Conservation (phyloP, 1,140 invertebrate genomes). For the Babylonia areolata region DNA sequence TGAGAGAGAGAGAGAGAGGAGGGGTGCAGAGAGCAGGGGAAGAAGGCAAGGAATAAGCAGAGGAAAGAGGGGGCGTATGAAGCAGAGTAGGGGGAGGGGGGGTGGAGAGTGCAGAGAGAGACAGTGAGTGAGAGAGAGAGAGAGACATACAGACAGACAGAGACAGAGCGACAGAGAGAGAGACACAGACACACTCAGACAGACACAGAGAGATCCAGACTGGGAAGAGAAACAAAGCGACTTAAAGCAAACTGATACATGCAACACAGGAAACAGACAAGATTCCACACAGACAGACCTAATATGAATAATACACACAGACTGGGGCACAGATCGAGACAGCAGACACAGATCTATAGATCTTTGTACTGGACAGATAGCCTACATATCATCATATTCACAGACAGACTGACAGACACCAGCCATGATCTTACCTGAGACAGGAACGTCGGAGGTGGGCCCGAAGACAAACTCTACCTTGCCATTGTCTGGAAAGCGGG, state of each 20-base stretch:
- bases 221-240: too few relatives aligned
- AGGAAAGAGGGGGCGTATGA: too few relatives aligned
- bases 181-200: background rate
- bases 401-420: background rate
- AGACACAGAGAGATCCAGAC: too few relatives aligned
- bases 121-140: background rate
- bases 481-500: constrained; percentile 80
- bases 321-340: too few relatives aligned
- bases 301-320: too few relatives aligned
- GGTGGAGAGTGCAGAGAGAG: background rate
- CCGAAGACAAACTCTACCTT: constrained; percentile 90
- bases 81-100: background rate
- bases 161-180: background rate
- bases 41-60: background rate
- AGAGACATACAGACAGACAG: background rate
- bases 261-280: too few relatives aligned
- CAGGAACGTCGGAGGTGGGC: constrained; percentile 73
- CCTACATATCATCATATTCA: too few relatives aligned
- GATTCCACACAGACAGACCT: background rate
- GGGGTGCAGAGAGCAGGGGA: background rate
- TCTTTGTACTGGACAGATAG: too few relatives aligned
- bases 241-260: too few relatives aligned
- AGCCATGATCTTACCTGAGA: constrained; percentile 58
- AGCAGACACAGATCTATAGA: too few relatives aligned
- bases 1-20: constrained; percentile 11